Evolutionary conservation across 2,888 invertebrate genomes (phyloP).

Genomic region (Metallyticus violacea): DNA sequence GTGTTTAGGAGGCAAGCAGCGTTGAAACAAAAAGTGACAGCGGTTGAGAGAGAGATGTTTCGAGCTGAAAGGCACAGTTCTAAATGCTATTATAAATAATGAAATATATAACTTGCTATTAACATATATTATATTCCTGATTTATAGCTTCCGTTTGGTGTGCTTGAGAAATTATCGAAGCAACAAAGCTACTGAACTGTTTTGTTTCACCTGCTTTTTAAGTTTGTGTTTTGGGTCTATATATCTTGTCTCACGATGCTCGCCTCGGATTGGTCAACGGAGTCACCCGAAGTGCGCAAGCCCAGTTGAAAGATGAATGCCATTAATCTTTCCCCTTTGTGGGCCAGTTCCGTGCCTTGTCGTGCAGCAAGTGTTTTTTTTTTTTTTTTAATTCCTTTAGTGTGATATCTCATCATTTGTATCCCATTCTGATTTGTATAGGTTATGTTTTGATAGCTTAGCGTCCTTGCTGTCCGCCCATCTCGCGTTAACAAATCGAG

Average conservation of each 20-base stretch:
- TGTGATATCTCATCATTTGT: neutral
- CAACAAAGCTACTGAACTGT: too few relatives aligned
- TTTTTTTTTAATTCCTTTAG: neutral
- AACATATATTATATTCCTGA: neutral
- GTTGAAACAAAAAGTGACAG: neutral
- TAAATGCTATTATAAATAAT: neutral
- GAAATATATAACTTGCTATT: neutral
- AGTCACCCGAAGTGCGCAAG: neutral
- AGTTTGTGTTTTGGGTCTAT: neutral
- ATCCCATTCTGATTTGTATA: neutral
- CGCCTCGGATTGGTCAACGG: neutral
- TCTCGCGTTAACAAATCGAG: neutral
- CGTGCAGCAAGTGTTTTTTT: neutral
- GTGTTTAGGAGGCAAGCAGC: neutral
- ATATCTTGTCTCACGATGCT: neutral
- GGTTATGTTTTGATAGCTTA: neutral
- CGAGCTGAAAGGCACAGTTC: neutral
- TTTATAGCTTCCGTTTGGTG: neutral
- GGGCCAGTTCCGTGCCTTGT: neutral
- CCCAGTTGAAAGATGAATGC: neutral
- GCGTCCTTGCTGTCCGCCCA: too few relatives aligned
- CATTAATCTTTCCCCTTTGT: neutral
- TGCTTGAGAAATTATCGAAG: too few relatives aligned
- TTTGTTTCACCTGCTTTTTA: neutral
- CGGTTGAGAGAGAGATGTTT: neutral